Evolutionary conservation across 2,113 vertebrate genomes (phyloP).

Genomic region (Anser cygnoides): DNA sequence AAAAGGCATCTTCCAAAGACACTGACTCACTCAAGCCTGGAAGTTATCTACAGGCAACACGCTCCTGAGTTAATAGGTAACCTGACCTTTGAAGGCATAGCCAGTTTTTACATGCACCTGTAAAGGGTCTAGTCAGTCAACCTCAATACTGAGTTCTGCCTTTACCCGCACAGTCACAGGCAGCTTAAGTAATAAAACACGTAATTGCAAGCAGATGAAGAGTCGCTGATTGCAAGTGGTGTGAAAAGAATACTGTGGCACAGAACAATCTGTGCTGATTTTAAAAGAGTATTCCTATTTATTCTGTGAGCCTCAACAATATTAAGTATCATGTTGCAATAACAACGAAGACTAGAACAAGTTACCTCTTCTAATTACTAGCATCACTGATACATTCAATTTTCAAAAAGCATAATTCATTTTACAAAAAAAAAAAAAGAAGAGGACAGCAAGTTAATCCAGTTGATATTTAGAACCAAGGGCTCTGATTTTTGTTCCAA

Average conservation of each 20-base stretch:
- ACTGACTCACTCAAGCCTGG: not conserved
- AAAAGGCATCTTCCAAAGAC: not conserved
- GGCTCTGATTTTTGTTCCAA: not conserved
- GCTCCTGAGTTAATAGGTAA: not conserved
- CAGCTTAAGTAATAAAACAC: constrained; percentile 30
- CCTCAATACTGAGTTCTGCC: constrained; percentile 12
- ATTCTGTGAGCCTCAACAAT: constrained; percentile 15
- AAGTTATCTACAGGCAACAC: not conserved
- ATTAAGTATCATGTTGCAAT: constrained; percentile 46
- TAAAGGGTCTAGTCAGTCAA: not conserved
- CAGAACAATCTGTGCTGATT: constrained; percentile 52
- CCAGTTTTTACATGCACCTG: not conserved
- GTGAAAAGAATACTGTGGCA: constrained; percentile 44
- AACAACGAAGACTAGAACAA: constrained; percentile 37
- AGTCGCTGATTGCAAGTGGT: not conserved
- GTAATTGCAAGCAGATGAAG: constrained; percentile 12
- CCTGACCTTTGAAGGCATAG: not conserved
- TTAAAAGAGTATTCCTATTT: constrained; percentile 52
- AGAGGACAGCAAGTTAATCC: not conserved
- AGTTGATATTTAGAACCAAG: not conserved
- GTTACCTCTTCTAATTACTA: constrained; percentile 20
- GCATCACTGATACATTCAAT: constrained; percentile 7
- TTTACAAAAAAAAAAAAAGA: not conserved
- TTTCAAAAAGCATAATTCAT: constrained; percentile 18
- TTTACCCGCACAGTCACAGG: not conserved